Evolutionary conservation across 2,113 vertebrate genomes (phyloP).

Genomic region (Vombatus ursinus): DNA sequence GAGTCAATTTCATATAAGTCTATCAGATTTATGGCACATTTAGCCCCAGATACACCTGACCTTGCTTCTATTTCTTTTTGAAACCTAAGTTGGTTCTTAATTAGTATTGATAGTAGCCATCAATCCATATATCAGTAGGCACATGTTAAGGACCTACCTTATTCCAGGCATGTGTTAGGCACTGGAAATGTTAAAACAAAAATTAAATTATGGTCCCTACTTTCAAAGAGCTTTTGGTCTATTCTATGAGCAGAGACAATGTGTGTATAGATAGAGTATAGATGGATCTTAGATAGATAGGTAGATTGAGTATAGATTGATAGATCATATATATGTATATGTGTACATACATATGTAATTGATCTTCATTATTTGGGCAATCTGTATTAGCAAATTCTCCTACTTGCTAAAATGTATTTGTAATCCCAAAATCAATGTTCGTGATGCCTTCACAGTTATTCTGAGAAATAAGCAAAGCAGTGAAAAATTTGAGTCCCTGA

Average conservation of each 20-base stretch:
- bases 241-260: neutral
- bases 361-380: neutral
- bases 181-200: neutral
- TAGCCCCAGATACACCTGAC: neutral
- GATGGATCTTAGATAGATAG: too few relatives aligned
- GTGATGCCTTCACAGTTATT: neutral
- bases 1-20: neutral
- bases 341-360: neutral
- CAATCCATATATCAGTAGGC: neutral
- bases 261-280: neutral
- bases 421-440: neutral
- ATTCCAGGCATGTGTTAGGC: neutral
- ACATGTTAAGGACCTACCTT: neutral
- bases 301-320: too few relatives aligned
- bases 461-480: too few relatives aligned
- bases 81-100: neutral
- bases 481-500: too few relatives aligned
- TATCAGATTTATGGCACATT: neutral
- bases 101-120: neutral
- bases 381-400: neutral
- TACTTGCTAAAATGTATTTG: neutral
- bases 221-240: neutral
- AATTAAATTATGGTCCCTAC: neutral
- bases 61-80: neutral
- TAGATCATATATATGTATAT: neutral